Base-by-base conservation (phyloP, 2,888 invertebrate species). In the Psylliodes chrysocephalus region DNA sequence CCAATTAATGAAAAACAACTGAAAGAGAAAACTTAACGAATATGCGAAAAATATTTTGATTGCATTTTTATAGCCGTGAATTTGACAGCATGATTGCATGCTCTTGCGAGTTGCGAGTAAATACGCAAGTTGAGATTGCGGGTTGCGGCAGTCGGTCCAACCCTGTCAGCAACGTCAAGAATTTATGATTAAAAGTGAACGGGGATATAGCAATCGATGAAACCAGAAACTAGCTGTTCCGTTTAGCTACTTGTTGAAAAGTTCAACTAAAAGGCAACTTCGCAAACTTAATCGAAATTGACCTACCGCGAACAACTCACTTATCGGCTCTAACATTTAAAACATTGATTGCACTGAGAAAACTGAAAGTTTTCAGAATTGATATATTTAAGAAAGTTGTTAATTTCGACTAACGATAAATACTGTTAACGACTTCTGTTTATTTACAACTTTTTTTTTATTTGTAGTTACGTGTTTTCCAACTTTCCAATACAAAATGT, bases 181-280 rank as follows among this genome's bases (percentile, higher is more conserved):
- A 52, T 63, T 63, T 63, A 53, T 57, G 63, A 63, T 63, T 63
- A 63, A 63, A 60, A 63, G 56, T 60, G 60, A 63, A 52, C 61
- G 66, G 25, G 25, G 19, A 28, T 33, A 47, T 49, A 35, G 30
- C 22, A 63, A 66, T 66, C 62, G 66, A 66, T 66, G 55, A 60
- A 60, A 66, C 33, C 38, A 49, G 40, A 57, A 53, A 57, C 55
- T 62, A 40, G 62, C 54, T 54, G 59, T 57, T 65, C 40, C 40
- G 49, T 49, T 63, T 57, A 52, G 52, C 63, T 63, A 63, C 59
- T 63, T 63, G 57, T 63, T 63, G 63, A 63, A 59, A 63, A 63
- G 57, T 59, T 25, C 38, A 19, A 35, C 10, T 18, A 49, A 62
- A 49, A 55, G 42, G 28, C 44, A 44, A 55, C 55, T 28, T 22